Base-by-base conservation (phyloP, 2,888 invertebrate species). In the Epirrhoe tristata region DNA sequence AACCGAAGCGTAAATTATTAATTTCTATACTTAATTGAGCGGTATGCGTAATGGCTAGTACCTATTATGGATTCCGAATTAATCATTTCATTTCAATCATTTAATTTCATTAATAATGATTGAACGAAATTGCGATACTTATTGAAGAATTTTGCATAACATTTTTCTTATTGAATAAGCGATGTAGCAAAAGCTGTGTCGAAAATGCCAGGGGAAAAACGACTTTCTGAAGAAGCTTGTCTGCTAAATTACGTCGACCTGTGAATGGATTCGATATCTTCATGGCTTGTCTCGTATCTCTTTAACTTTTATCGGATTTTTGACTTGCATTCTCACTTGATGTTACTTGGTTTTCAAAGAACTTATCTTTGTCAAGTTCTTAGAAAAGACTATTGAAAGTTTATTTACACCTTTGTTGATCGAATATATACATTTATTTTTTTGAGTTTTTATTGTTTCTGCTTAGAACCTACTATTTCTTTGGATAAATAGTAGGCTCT, bases 221-320 rank as follows among this genome's bases (percentile, higher is more conserved):
- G 84, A 80, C 81, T 84, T 67, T 76, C 73, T 77, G 78, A 81
- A 80, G 82, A 85, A 80, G 76, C 82, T 77, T 79, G 77, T 79
- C 80, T 80, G 79, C 82, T 79, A 83, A 83, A 85, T 86, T 84
- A 82, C 81, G 77, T 67, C 63, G 74, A 73, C 74, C 70, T 73
- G 66, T 70, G 76, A 80, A 78, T 74, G 76, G 79, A 80, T 79
- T 72, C 72, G 71, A 75, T 77, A 76, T 75, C 67, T 75, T 66
- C 63, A 67, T 64, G 67, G 61, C 66, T 55, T 57, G 58, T 70
- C 57, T 68, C 64, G 58, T 58, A 62, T 61, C 59, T 63, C 59
- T 60, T 24, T 66, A 34, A 67, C 63, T 67, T 64, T 64, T 63
- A 67, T 67, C 57, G 54, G 59, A 51, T 63, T 62, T 58, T 63